A percentile compares a stretch with the other conserved stretches of the same genome.
Conservation (phyloP, 2,113 vertebrate genomes). For the Pangasianodon hypophthalmus region DNA sequence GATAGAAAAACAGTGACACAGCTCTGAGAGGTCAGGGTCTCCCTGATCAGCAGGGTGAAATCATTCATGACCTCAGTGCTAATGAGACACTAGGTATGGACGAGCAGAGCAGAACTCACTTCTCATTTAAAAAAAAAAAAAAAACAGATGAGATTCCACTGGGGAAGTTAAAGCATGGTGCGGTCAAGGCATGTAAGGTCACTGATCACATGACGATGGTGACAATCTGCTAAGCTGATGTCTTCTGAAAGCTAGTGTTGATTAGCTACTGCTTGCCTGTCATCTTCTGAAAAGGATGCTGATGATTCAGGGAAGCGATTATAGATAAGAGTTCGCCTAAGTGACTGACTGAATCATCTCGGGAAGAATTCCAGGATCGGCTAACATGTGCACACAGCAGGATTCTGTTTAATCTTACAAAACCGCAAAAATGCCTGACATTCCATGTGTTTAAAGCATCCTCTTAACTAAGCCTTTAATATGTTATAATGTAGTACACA, state of each 20-base stretch:
- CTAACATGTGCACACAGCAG: background rate
- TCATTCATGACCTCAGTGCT: background rate
- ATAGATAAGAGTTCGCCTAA: background rate
- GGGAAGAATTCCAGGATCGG: background rate
- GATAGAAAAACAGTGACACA: background rate
- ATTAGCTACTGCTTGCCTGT: background rate
- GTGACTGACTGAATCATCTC: background rate
- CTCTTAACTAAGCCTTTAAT: too few species aligned
- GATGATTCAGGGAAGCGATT: constrained; percentile 13
- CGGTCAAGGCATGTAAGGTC: background rate
- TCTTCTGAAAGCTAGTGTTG: background rate
- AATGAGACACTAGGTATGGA: constrained; percentile 7
- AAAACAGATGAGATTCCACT: background rate
- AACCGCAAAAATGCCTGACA: background rate
- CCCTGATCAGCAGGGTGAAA: constrained; percentile 1
- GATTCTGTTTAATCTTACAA: background rate
- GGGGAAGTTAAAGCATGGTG: background rate
- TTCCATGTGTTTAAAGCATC: background rate
- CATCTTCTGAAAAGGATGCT: constrained; percentile 1
- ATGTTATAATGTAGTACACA: background rate
- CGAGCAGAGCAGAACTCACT: background rate
- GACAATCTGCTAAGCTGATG: background rate
- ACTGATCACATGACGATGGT: background rate
- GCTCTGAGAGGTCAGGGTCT: background rate
- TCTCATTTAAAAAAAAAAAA: background rate